Conservation (phyloP, 2,888 invertebrate species). For the Cremastinae sp. region DNA sequence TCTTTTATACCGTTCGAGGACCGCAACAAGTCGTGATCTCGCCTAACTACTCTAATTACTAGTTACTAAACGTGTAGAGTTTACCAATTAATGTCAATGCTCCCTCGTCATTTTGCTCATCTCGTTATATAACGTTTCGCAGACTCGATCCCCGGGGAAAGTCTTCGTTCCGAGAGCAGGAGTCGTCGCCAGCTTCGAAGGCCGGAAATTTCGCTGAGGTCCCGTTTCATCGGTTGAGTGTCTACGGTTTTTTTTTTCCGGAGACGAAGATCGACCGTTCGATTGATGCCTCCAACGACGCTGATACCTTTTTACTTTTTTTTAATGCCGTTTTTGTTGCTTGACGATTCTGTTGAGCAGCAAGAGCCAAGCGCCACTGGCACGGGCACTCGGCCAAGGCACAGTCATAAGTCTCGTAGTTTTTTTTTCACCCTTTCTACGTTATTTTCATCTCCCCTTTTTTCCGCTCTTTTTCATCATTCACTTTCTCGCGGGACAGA, state of each 20-base stretch:
- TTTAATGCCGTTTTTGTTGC: constrained; percentile 65
- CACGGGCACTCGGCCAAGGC: constrained; percentile 77
- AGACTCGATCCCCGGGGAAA: constrained; percentile 28
- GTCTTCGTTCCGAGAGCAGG: too few species aligned
- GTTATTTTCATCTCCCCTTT: constrained; percentile 29
- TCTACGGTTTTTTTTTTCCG: too few species aligned
- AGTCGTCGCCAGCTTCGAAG: too few species aligned
- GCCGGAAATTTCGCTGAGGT: neutral
- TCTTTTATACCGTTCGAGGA: constrained; percentile 37
- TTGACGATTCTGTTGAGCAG: constrained; percentile 66
- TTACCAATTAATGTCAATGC: constrained; percentile 51
- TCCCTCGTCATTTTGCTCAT: constrained; percentile 21
- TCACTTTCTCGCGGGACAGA: too few species aligned
- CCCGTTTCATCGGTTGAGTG: neutral
- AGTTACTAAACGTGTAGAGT: constrained; percentile 50
- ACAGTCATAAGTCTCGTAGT: constrained; percentile 77
- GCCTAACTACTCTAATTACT: constrained; percentile 42
- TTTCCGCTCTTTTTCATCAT: constrained; percentile 38
- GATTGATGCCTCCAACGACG: too few species aligned
- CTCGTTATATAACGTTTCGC: neutral
- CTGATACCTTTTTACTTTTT: constrained; percentile 50
- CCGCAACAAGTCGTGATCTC: constrained; percentile 61
- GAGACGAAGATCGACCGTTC: too few species aligned
- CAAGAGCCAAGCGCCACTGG: constrained; percentile 69
- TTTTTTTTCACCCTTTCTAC: constrained; percentile 54